Evolutionary conservation across 2,888 invertebrate genomes (phyloP).

Genomic region (Cactoblastis cactorum): DNA sequence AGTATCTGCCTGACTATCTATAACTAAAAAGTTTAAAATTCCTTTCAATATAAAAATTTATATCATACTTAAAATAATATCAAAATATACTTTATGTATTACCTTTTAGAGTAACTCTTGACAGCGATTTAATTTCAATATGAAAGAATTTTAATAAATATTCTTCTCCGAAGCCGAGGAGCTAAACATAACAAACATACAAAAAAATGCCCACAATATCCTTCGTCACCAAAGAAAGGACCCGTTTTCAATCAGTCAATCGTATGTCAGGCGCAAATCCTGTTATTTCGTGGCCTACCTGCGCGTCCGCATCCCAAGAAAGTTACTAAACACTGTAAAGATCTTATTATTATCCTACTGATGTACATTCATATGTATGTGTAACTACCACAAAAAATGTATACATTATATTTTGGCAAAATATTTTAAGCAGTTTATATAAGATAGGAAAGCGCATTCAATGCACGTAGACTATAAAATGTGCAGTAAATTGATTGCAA

Average conservation of each 20-base stretch:
- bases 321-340: slow-evolving; percentile 27
- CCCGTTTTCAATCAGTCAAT: background rate
- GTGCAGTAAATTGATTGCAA: slow-evolving; percentile 22
- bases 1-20: too few relatives aligned
- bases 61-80: too few relatives aligned
- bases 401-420: too few relatives aligned
- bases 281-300: slow-evolving; percentile 32
- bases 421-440: too few relatives aligned
- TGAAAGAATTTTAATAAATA: background rate
- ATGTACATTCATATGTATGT: too few relatives aligned
- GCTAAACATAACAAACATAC: background rate
- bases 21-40: too few relatives aligned
- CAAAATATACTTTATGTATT: too few relatives aligned
- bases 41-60: too few relatives aligned
- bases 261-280: slow-evolving; percentile 25
- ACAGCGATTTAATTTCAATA: slow-evolving; percentile 13
- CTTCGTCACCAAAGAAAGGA: background rate
- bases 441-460: too few relatives aligned
- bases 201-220: background rate
- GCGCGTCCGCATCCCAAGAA: slow-evolving; percentile 40
- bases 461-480: slow-evolving; percentile 30
- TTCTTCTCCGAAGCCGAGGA: background rate
- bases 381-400: too few relatives aligned
- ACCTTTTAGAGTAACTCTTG: too few relatives aligned
- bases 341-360: too few relatives aligned